These are phyloP conservation scores for Chaetodon trifasciatus DNA, from an alignment of 2,797 vertebrate species.

Conservation along the genomic window DNA sequence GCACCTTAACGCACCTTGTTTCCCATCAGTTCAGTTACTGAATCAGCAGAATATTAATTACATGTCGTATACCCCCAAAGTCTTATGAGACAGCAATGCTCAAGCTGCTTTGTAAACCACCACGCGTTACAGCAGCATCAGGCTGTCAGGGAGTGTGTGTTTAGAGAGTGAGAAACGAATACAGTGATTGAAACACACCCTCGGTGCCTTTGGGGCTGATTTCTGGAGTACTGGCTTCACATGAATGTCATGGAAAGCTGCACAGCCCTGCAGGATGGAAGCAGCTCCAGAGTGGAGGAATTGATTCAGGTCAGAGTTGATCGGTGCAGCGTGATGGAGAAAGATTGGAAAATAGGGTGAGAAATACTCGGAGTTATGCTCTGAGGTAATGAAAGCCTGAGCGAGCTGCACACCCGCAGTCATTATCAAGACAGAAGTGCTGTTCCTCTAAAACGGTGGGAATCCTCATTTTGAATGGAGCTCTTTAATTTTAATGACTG, in stretches of 20 bases:
- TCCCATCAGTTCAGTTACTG: background rate
- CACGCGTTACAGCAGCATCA: background rate
- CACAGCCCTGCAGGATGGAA: background rate
- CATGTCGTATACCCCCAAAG: no score
- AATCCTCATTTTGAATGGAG: background rate
- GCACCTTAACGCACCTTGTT: no score
- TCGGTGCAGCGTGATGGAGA: background rate
- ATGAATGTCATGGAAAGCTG: background rate
- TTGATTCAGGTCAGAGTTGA: background rate
- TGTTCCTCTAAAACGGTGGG: background rate
- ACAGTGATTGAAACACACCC: background rate
- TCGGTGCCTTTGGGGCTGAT: background rate
- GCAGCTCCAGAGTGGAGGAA: conserved; percentile 1
- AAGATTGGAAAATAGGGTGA: background rate
- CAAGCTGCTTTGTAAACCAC: background rate
- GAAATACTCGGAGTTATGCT: background rate
- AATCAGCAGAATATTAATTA: no score
- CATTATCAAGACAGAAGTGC: background rate
- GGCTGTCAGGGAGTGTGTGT: background rate
- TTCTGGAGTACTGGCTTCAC: background rate
- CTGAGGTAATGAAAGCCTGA: background rate
- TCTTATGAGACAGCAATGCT: background rate
- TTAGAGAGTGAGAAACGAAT: background rate
- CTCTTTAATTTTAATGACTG: background rate
- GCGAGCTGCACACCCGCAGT: background rate